These are phyloP conservation scores for Dolichotis patagonum DNA, from an alignment of 2,113 vertebrate genomes.

Conservation along the genomic window DNA sequence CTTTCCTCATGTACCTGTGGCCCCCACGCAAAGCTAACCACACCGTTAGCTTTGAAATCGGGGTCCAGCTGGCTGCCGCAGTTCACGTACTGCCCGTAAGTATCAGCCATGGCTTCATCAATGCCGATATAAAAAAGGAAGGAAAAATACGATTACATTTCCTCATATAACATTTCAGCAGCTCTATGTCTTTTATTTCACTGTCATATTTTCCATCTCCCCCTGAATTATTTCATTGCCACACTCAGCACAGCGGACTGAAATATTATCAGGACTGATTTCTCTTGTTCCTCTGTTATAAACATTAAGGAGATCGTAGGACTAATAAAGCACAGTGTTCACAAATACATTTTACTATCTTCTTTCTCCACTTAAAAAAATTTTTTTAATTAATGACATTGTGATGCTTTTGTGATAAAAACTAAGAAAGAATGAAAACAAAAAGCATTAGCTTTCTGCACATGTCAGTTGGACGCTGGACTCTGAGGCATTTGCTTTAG, in stretches of 20 bases:
- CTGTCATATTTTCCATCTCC: neutral
- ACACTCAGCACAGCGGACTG: neutral
- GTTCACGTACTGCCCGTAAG: neutral
- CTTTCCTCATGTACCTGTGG: neutral
- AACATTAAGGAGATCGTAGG: neutral
- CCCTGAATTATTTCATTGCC: slow-evolving; percentile 2
- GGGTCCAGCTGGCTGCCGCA: neutral
- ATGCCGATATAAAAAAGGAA: neutral
- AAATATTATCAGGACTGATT: neutral
- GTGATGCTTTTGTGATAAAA: neutral
- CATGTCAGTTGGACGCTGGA: neutral
- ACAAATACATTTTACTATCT: neutral
- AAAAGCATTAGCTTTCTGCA: neutral
- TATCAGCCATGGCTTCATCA: neutral
- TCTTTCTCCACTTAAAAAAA: neutral
- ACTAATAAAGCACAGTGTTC: neutral
- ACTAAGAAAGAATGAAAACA: neutral
- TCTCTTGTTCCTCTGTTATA: neutral
- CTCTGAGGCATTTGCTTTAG: accelerated
- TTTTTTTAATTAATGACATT: neutral
- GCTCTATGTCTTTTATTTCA: neutral
- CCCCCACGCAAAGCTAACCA: neutral
- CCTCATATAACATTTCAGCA: neutral
- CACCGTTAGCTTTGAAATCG: neutral
- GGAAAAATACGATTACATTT: neutral